Evolutionary conservation across 2,797 vertebrate species (phyloP).

Genomic region (Lagocephalus sceleratus): DNA sequence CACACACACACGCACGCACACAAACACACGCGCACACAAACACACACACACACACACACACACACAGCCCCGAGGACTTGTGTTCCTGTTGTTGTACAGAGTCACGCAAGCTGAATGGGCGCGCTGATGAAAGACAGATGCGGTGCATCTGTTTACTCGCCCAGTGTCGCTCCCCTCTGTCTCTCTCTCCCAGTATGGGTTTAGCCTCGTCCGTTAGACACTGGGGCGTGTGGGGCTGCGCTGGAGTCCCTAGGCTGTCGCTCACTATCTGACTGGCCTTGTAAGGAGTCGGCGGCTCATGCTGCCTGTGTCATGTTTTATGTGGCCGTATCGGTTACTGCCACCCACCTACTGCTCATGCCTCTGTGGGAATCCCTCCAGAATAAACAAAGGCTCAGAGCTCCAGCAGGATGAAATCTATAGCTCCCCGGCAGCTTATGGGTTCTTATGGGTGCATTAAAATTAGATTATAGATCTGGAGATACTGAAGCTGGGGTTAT

Average conservation of each 20-base stretch:
- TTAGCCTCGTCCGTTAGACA: constrained; percentile 9
- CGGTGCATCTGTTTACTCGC: constrained; percentile 17
- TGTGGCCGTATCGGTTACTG: constrained; percentile 30
- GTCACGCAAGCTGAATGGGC: constrained; percentile 1
- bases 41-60: background rate
- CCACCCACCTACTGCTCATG: constrained; percentile 40
- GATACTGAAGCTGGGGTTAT: no score
- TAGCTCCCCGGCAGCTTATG: constrained; percentile 16
- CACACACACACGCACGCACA: constrained; percentile 1
- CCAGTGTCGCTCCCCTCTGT: background rate
- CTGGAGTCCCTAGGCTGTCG: constrained; percentile 21
- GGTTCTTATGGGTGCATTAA: constrained; percentile 17
- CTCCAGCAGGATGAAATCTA: constrained; percentile 16
- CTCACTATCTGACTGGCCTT: constrained; percentile 42
- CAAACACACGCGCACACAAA: background rate
- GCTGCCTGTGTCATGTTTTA: constrained; percentile 25
- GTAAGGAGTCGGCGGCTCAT: constrained; percentile 47
- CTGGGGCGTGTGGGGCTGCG: constrained; percentile 1
- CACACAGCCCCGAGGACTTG: background rate
- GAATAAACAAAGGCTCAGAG: constrained; percentile 35
- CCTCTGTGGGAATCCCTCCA: constrained; percentile 39
- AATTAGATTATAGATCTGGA: background rate
- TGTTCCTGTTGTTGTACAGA: constrained; percentile 1
- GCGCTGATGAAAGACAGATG: constrained; percentile 30
- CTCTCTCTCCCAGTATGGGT: background rate